Conservation (phyloP, 2,888 invertebrate genomes). For the Ichneumon xanthorius region DNA sequence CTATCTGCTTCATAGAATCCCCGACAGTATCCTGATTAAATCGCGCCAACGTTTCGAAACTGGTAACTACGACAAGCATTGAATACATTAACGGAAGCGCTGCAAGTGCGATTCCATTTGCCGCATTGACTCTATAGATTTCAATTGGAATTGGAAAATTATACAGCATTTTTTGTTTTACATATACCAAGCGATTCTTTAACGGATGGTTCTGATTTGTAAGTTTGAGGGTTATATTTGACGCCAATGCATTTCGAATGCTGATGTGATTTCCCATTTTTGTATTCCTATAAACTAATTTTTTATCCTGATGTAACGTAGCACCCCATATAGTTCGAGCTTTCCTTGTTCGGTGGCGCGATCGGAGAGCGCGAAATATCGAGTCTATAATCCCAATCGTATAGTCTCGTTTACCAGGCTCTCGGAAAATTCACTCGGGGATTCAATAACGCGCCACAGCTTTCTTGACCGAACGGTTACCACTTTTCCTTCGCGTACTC, state of each 20-base stretch:
- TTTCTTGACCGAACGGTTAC: conserved; percentile 8
- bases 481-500: not conserved
- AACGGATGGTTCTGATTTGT: not conserved
- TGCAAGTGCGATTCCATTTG: not conserved
- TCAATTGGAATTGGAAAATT: not conserved
- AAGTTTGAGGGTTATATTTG: not conserved
- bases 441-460: conserved; percentile 17
- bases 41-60: conserved; percentile 25
- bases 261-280: no score
- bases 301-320: no score
- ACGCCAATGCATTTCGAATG: no score
- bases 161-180: not conserved
- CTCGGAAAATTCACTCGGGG: not conserved
- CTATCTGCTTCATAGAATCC: not conserved
- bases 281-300: no score
- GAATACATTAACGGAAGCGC: not conserved
- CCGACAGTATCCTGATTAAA: conserved; percentile 31
- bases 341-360: no score
- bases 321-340: no score
- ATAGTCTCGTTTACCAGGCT: not conserved
- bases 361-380: not conserved
- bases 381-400: not conserved
- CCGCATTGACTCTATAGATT: not conserved
- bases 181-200: not conserved
- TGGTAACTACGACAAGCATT: conserved; percentile 15